Percentiles rank a stretch among this genome's conserved stretches.
phyloP scores from a whole-genome alignment of 2,888 invertebrate genomes.

The Argyresthia albistria region DNA sequence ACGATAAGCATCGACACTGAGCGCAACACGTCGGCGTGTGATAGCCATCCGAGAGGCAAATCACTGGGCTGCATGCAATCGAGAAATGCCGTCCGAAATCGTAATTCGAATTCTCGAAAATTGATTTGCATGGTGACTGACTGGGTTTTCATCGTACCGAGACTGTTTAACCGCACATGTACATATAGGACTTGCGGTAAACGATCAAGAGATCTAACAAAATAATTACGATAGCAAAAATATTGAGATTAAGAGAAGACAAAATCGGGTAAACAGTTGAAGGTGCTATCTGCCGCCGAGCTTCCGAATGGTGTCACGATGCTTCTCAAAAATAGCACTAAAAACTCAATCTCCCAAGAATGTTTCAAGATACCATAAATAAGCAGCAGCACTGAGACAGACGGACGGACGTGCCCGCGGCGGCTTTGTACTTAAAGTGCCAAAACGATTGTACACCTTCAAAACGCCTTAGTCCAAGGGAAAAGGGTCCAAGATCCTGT shows the following conservation, averaged over 20 bases:
- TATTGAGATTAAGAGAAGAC: too few species aligned
- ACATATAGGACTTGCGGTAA: too few species aligned
- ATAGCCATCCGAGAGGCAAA: not conserved
- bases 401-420: constrained; percentile 4
- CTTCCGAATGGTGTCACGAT: too few species aligned
- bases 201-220: too few species aligned
- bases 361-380: constrained; percentile 5
- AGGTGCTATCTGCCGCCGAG: too few species aligned
- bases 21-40: not conserved
- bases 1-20: constrained; percentile 1
- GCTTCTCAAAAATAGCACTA: not conserved
- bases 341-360: constrained; percentile 10
- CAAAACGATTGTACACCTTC: not conserved
- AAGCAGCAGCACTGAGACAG: constrained; percentile 7
- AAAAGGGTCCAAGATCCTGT: not conserved
- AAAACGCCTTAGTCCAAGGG: not conserved
- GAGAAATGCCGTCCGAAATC: not conserved
- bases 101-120: too few species aligned
- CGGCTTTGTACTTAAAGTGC: not conserved
- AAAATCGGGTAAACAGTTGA: too few species aligned
- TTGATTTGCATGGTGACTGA: too few species aligned
- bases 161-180: too few species aligned
- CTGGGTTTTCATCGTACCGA: too few species aligned
- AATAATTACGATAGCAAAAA: too few species aligned
- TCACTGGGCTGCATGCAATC: not conserved